Evolutionary conservation across 2,797 vertebrate genomes (phyloP).

Genomic region (Paguma larvata): DNA sequence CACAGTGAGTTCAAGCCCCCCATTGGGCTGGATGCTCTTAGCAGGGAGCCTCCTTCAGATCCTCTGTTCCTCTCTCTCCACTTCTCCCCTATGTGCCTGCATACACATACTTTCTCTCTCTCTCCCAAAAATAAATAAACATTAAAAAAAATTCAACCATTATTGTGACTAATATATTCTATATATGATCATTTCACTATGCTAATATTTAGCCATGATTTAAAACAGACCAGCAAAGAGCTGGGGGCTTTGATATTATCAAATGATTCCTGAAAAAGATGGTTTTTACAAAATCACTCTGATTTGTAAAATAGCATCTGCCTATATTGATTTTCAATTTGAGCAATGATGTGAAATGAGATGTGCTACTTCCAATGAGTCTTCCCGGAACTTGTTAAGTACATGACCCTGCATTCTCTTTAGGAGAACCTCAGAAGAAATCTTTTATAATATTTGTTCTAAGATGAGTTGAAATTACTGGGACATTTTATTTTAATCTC

Average conservation of each 20-base stretch:
- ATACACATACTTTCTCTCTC: too few species aligned
- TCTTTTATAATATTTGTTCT: not conserved
- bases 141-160: not conserved
- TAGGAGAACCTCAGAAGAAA: slow-evolving; percentile 17
- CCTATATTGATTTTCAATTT: not conserved
- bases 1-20: too few species aligned
- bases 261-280: slow-evolving; percentile 8
- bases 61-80: too few species aligned
- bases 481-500: not conserved
- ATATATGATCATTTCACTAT: not conserved
- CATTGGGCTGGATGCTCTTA: too few species aligned
- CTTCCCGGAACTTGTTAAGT: not conserved
- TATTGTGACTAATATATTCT: not conserved
- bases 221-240: not conserved
- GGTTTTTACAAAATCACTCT: not conserved
- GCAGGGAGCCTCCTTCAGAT: too few species aligned
- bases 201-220: slow-evolving; percentile 30
- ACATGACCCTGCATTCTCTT: not conserved
- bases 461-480: not conserved
- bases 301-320: not conserved
- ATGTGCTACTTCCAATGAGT: not conserved
- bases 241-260: not conserved
- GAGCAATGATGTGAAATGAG: not conserved
- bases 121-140: too few species aligned
- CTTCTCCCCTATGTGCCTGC: too few species aligned